These are phyloP conservation scores for Seriola rivoliana DNA, from an alignment of 2,113 vertebrate species.

Conservation along the genomic window DNA sequence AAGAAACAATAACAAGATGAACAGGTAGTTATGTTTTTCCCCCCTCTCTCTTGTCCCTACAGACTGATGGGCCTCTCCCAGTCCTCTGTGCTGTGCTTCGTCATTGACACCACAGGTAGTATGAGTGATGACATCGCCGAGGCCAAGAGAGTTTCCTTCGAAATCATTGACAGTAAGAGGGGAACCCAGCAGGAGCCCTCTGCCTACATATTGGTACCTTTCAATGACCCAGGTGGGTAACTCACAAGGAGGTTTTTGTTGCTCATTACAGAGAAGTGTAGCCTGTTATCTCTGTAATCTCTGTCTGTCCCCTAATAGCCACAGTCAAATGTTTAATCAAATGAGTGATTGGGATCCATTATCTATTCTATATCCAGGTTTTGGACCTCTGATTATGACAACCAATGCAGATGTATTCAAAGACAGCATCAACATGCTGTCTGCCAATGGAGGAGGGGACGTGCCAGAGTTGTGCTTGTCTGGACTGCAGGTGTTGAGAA, in stretches of 20 bases:
- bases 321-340: not conserved
- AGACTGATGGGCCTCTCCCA: constrained; percentile 78
- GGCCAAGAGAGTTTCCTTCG: constrained; percentile 62
- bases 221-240: constrained; percentile 78
- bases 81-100: constrained; percentile 73
- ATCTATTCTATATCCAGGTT: constrained; percentile 50
- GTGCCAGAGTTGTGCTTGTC: constrained; percentile 75
- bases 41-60: not conserved
- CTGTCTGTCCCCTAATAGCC: not conserved
- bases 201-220: constrained; percentile 79
- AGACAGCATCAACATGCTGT: constrained; percentile 59
- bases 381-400: constrained; percentile 75
- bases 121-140: constrained; percentile 73
- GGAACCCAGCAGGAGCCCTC: constrained; percentile 71
- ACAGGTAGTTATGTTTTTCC: not conserved
- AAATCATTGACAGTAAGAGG: constrained; percentile 73
- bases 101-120: constrained; percentile 81
- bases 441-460: constrained; percentile 74
- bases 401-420: constrained; percentile 75
- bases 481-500: constrained; percentile 71
- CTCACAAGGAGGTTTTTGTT: not conserved
- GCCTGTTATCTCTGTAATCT: not conserved
- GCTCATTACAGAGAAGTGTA: not conserved
- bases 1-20: not conserved
- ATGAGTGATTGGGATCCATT: accelerated